Evolutionary conservation across 2,113 vertebrate species (phyloP).

Genomic region (Prunella himalayana): DNA sequence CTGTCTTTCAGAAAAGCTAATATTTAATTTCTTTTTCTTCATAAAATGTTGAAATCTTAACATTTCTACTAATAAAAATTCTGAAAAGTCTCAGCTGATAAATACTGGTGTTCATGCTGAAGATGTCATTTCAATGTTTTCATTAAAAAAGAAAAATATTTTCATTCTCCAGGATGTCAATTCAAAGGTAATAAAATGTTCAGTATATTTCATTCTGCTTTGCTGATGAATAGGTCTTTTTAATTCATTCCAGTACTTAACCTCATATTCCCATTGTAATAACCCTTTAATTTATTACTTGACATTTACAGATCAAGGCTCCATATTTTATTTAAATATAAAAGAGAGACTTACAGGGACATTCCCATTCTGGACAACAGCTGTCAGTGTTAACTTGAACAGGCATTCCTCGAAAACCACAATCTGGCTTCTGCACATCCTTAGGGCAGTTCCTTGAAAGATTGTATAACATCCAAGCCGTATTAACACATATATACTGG

Average conservation of each 20-base stretch:
- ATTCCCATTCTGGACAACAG: conserved; percentile 96
- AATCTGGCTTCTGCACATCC: conserved; percentile 83
- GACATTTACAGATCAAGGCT: background rate
- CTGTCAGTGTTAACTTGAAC: conserved; percentile 88
- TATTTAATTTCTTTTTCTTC: background rate
- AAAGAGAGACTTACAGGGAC: conserved; percentile 84
- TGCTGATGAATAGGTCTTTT: background rate
- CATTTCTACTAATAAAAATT: background rate
- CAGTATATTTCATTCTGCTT: background rate
- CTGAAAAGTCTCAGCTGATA: background rate
- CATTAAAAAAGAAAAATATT: background rate
- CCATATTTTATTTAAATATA: background rate
- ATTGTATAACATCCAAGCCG: conserved; percentile 88
- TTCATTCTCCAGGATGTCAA: background rate
- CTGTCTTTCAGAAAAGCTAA: background rate
- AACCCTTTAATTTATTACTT: background rate
- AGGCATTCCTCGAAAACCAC: conserved; percentile 90
- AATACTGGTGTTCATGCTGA: background rate
- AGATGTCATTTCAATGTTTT: background rate
- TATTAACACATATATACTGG: conserved; percentile 90
- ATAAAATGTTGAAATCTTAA: background rate
- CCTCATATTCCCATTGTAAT: background rate
- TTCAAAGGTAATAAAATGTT: background rate
- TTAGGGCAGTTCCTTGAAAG: conserved; percentile 89
- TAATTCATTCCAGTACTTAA: background rate